Percentiles rank a stretch among this genome's conserved stretches.
Evolutionary conservation across 2,113 vertebrate genomes (phyloP).

Genomic region (Phocoena sinus): DNA sequence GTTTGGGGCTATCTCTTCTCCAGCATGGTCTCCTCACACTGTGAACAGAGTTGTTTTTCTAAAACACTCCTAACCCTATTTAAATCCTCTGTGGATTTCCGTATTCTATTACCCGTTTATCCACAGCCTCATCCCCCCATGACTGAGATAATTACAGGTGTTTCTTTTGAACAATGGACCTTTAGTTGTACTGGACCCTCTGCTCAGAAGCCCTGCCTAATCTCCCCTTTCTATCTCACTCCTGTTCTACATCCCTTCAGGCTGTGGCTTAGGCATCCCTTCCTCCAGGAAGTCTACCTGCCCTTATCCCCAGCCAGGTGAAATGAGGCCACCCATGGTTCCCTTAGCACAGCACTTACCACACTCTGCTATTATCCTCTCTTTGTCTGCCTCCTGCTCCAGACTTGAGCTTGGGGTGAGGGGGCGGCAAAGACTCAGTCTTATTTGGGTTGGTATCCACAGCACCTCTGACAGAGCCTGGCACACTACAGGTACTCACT

Average conservation of each 20-base stretch:
- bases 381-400: background rate
- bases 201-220: background rate
- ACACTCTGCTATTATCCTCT: background rate
- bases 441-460: background rate
- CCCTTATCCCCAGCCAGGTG: background rate
- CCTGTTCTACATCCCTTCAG: background rate
- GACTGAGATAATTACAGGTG: background rate
- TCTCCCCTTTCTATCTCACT: background rate
- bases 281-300: background rate
- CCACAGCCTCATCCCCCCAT: background rate
- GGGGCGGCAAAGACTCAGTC: background rate
- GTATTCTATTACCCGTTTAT: background rate
- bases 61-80: background rate
- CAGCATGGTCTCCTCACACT: background rate
- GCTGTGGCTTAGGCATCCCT: background rate
- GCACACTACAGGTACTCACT: background rate
- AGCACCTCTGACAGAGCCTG: background rate
- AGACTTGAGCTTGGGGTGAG: background rate
- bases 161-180: background rate
- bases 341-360: background rate
- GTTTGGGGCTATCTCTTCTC: background rate
- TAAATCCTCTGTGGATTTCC: background rate
- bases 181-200: background rate
- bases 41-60: background rate
- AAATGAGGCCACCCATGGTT: background rate